Conservation (phyloP, 2,113 vertebrate genomes). For the Diadophis punctatus region DNA sequence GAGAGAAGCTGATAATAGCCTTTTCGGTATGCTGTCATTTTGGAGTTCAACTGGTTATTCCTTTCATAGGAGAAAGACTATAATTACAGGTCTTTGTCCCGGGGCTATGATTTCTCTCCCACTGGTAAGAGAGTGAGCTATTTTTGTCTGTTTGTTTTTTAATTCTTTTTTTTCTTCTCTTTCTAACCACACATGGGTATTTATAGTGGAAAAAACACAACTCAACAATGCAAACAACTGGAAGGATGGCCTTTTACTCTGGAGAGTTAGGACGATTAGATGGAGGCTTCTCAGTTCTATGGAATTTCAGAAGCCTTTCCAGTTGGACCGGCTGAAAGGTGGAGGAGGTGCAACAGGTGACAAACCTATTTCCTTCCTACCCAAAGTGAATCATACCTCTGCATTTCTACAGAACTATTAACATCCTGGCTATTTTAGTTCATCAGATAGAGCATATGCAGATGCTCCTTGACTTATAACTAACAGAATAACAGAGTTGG, state of each 20-base stretch:
- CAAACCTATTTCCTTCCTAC: background rate
- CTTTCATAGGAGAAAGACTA: slow-evolving; percentile 45
- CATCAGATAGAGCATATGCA: background rate
- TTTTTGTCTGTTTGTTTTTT: slow-evolving; percentile 22
- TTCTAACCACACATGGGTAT: slow-evolving; percentile 46
- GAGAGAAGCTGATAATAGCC: slow-evolving; percentile 38
- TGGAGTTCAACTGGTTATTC: slow-evolving; percentile 38
- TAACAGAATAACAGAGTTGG: too few species aligned
- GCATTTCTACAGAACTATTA: background rate
- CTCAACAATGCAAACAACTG: slow-evolving; percentile 27
- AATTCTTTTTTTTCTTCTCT: background rate
- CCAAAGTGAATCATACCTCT: background rate
- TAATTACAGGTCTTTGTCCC: slow-evolving; percentile 58
- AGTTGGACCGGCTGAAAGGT: background rate
- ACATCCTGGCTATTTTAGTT: background rate
- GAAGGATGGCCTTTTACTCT: slow-evolving; percentile 26
- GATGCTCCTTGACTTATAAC: too few species aligned
- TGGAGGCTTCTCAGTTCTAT: background rate
- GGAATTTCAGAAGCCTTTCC: background rate
- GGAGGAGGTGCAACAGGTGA: background rate
- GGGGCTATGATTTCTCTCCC: slow-evolving; percentile 46
- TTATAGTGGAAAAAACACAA: slow-evolving; percentile 45
- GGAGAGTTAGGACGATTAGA: background rate
- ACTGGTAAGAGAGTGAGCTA: slow-evolving; percentile 23
- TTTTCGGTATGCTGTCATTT: slow-evolving; percentile 48